Evolutionary conservation across 2,113 vertebrate genomes (phyloP).

Genomic region (Gyps fulvus): DNA sequence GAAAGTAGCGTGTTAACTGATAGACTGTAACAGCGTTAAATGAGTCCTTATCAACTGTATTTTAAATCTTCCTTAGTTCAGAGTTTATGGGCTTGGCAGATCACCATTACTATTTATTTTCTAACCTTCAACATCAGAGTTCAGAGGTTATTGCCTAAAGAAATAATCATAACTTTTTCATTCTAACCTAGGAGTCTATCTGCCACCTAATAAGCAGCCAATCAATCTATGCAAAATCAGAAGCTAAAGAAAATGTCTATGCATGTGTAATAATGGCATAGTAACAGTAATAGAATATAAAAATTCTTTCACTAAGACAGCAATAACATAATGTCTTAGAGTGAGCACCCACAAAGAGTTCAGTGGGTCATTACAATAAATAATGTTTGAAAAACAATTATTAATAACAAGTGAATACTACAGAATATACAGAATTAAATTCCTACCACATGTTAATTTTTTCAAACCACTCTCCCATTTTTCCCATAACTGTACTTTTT

Average conservation of each 20-base stretch:
- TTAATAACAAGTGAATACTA: background rate
- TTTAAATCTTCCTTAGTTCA: background rate
- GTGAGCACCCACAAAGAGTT: background rate
- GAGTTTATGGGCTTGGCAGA: background rate
- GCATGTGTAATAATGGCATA: background rate
- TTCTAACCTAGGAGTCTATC: background rate
- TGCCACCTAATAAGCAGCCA: background rate
- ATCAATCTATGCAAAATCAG: background rate
- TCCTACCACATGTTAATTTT: background rate
- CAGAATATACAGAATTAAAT: background rate
- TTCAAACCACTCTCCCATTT: background rate
- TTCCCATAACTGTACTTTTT: background rate
- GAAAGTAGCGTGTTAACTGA: background rate
- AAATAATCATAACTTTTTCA: background rate
- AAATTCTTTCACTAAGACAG: background rate
- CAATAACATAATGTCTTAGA: background rate
- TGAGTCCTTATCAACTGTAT: background rate
- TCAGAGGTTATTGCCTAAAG: background rate
- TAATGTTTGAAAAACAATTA: background rate
- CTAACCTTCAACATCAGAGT: background rate
- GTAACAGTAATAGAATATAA: background rate
- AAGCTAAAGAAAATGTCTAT: background rate
- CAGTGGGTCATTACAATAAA: background rate
- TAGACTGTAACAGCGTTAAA: background rate
- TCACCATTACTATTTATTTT: background rate